phyloP scores from a whole-genome alignment of 2,113 vertebrate species.

The Dicaeum eximium region DNA sequence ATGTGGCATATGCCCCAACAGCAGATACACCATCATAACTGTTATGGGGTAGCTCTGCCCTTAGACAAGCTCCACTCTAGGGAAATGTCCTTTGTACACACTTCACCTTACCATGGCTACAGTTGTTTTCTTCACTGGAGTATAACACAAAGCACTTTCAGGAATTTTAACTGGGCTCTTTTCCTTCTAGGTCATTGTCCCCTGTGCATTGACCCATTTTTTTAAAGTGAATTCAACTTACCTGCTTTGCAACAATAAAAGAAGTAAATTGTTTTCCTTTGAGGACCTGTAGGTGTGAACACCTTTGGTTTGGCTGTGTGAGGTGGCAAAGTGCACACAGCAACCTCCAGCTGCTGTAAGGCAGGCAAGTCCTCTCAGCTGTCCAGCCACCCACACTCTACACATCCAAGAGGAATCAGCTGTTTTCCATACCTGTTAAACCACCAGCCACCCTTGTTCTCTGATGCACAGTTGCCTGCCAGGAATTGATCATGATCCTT shows the following conservation, averaged over 20 bases:
- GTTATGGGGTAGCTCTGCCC: not conserved
- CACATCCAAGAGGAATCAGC: rapidly evolving
- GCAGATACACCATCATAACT: not conserved
- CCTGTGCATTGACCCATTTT: not conserved
- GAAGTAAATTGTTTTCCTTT: not conserved
- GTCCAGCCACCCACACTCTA: not conserved
- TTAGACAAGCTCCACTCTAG: not conserved
- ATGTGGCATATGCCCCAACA: not conserved
- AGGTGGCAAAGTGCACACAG: not conserved
- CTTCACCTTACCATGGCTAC: not conserved
- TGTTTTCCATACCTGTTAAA: constrained; percentile 82
- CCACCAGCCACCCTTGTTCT: constrained; percentile 88
- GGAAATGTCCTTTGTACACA: not conserved
- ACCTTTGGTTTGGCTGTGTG: not conserved
- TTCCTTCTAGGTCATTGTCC: not conserved
- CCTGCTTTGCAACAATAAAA: not conserved
- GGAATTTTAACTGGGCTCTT: not conserved
- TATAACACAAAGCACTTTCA: not conserved
- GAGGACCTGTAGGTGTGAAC: not conserved
- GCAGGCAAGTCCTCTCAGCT: not conserved
- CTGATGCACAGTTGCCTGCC: constrained; percentile 83
- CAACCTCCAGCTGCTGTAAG: not conserved
- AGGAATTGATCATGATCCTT: constrained; percentile 85
- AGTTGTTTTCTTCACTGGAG: not conserved
- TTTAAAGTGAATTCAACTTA: not conserved